Conservation (phyloP, 2,797 vertebrate species). For the Ptychadena robeensis region DNA sequence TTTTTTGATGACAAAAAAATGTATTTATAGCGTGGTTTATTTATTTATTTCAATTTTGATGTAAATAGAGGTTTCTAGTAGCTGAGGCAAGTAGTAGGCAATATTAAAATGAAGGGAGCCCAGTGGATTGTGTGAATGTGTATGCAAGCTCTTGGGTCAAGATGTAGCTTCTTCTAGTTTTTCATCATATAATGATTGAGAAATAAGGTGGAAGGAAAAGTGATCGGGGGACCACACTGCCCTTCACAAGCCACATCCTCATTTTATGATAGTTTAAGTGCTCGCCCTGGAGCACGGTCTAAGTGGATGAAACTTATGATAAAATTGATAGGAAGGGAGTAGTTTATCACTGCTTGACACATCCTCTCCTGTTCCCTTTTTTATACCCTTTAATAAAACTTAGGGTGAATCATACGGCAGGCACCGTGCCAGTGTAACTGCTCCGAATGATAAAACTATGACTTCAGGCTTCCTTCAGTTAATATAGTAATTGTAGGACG, state of each 20-base stretch:
- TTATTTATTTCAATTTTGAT: conserved; percentile 24
- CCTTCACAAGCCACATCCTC: background rate
- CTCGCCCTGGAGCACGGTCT: background rate
- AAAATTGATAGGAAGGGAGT: background rate
- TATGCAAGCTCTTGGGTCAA: background rate
- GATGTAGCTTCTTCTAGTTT: background rate
- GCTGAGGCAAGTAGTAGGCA: background rate
- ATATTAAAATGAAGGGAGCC: background rate
- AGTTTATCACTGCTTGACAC: background rate
- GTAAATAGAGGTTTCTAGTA: conserved; percentile 14
- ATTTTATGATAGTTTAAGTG: background rate
- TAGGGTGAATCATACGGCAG: background rate
- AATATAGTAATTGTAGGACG: background rate
- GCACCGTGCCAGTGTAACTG: background rate
- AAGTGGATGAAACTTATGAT: background rate
- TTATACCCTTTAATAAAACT: background rate
- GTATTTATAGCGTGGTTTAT: conserved; percentile 37
- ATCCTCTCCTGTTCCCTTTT: background rate
- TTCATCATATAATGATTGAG: no score
- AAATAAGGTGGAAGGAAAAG: background rate
- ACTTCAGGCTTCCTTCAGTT: background rate
- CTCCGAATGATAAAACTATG: background rate
- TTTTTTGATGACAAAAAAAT: conserved; percentile 36
- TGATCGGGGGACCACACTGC: background rate
- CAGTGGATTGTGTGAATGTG: background rate